Conservation (phyloP, 2,113 vertebrate species). For the Capra hircus region DNA sequence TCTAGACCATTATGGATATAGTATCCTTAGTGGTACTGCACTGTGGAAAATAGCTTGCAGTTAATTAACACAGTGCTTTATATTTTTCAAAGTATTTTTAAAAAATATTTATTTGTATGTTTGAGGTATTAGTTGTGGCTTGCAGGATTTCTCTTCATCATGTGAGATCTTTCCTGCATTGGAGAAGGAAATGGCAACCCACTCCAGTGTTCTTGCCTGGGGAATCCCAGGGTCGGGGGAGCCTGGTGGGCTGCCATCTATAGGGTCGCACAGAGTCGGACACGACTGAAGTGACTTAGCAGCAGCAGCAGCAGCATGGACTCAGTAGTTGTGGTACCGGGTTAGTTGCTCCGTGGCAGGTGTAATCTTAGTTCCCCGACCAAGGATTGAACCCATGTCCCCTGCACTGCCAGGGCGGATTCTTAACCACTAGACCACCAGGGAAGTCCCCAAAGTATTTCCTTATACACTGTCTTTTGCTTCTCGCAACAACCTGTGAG, state of each 20-base stretch:
- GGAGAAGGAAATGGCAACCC: too few relatives aligned
- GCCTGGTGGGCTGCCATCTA: too few relatives aligned
- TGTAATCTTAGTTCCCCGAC: background rate
- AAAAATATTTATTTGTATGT: background rate
- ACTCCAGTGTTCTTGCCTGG: too few relatives aligned
- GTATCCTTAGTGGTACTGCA: background rate
- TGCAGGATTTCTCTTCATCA: background rate
- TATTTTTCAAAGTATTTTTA: background rate
- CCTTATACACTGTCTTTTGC: background rate
- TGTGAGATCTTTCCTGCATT: background rate
- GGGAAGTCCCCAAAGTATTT: background rate
- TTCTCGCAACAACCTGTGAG: background rate
- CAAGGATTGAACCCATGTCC: background rate
- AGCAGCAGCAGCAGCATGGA: background rate
- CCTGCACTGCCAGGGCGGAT: background rate
- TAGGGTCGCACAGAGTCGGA: too few relatives aligned
- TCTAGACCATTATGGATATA: background rate
- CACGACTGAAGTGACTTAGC: too few relatives aligned
- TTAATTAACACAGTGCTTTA: constrained; percentile 19
- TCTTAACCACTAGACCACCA: background rate
- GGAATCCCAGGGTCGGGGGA: too few relatives aligned
- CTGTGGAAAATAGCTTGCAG: background rate
- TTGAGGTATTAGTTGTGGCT: background rate
- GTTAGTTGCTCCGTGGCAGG: background rate
- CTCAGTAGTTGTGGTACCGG: background rate